Base-by-base conservation (phyloP, 2,797 vertebrate species). In the Apogon talboti region DNA sequence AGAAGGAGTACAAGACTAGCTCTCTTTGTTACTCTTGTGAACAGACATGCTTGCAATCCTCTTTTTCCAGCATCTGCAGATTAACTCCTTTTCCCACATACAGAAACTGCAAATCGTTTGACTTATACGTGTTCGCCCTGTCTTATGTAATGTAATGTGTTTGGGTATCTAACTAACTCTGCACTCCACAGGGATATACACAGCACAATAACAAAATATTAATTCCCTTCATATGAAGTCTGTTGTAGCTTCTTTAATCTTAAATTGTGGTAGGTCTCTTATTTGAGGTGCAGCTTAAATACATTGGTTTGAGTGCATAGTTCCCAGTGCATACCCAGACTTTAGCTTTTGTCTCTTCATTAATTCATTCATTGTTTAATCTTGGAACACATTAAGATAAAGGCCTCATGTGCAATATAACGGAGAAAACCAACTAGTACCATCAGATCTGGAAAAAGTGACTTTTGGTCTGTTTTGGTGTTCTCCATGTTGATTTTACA, bases 21-120 rank as follows among this genome's bases (percentile, higher is more conserved):
- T 54, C 48, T 72, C 51, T 52, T 58, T 59, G 44, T 45, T 18
- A 42, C 62, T 58, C 6, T 2, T 41, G 46, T 69, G 21, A 66
- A 58, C 38, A 11, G 38, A 46, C 24, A 40, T 43, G 14, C 12
- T 19, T 47, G 18, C 19, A 45, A 16, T 52, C 19, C 38, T 38
- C 28, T 47, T 63, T 67, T 51, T 33, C 0, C n/a, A 41, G 51
- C 14, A 14, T 0, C 18, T 38, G 21, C 48, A 76, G 53, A 73
- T 68, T 54, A 50, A 37, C 24, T 76, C 24, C 7, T 14, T 66
- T 9, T 9, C 1, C 11, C 0, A 24, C 49, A 60, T 8, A 59
- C 18, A 33, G 2, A 21, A 15, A 38, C 45, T 52, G 24, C 2
- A 28, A 28, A 2, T 28, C 4, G 4, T 28, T 28, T 13, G 40